Percentiles rank a stretch among this genome's conserved stretches.
Evolutionary conservation across 2,888 invertebrate genomes (phyloP).

Genomic region (Trissoscelio sp.): DNA sequence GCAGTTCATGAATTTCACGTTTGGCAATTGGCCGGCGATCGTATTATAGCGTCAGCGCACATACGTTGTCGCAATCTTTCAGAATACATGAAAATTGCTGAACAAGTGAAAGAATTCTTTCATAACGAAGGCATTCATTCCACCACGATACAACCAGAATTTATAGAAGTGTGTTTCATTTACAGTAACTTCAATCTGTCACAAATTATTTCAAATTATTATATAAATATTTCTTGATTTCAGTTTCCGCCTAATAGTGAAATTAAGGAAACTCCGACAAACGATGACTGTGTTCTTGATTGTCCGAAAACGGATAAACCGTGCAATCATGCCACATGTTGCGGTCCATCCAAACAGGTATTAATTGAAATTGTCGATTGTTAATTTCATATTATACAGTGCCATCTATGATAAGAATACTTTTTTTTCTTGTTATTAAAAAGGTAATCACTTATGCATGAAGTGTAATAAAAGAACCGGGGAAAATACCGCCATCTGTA

Average conservation of each 20-base stretch:
- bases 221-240: conserved; percentile 62
- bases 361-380: neutral
- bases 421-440: too few relatives aligned
- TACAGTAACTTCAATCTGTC: neutral
- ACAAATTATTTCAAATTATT: too few relatives aligned
- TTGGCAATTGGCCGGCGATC: conserved; percentile 98
- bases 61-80: conserved; percentile 96
- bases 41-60: conserved; percentile 98
- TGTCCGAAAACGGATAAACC: conserved; percentile 93
- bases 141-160: conserved; percentile 99
- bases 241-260: conserved; percentile 84
- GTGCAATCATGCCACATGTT: conserved; percentile 94
- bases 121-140: conserved; percentile 99
- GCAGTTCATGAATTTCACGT: conserved; percentile 99
- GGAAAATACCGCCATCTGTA: too few relatives aligned
- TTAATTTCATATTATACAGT: too few relatives aligned
- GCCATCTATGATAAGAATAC: too few relatives aligned
- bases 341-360: conserved; percentile 92
- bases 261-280: conserved; percentile 82
- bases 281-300: conserved; percentile 91
- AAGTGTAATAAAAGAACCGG: too few relatives aligned
- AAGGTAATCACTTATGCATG: too few relatives aligned
- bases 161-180: conserved; percentile 89
- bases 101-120: conserved; percentile 98
- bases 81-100: conserved; percentile 98